Evolutionary conservation across 2,888 invertebrate species (phyloP).

Genomic region (Pegoplata infirma): DNA sequence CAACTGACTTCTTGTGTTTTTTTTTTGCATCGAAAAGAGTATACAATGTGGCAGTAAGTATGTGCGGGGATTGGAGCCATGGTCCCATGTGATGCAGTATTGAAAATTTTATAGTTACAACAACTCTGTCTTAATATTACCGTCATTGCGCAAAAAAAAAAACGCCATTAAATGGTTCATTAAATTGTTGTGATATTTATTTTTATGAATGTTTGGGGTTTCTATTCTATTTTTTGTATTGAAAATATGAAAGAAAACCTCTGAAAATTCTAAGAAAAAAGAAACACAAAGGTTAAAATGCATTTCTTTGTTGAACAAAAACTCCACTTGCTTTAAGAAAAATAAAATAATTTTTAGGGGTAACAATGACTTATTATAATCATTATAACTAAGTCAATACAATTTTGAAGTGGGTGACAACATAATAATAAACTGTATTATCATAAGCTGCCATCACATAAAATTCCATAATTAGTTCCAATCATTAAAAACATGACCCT

Average conservation of each 20-base stretch:
- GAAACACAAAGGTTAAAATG: slow-evolving; percentile 14
- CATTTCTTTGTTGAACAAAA: slow-evolving; percentile 28
- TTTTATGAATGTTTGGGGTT: slow-evolving; percentile 52
- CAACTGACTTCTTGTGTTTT: slow-evolving; percentile 29
- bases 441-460: slow-evolving; percentile 38
- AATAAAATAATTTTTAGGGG: slow-evolving; percentile 1
- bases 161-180: slow-evolving; percentile 60
- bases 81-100: slow-evolving; percentile 51
- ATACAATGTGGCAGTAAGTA: background rate
- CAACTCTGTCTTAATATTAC: slow-evolving; percentile 44
- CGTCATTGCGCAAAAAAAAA: slow-evolving; percentile 52
- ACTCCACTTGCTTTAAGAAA: slow-evolving; percentile 35
- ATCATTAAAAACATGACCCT: slow-evolving; percentile 33
- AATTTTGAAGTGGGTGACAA: slow-evolving; percentile 44
- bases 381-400: slow-evolving; percentile 14
- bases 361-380: slow-evolving; percentile 37
- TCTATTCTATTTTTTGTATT: slow-evolving; percentile 9
- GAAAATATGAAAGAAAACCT: slow-evolving; percentile 22
- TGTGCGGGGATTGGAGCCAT: slow-evolving; percentile 5
- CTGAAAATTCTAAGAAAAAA: slow-evolving; percentile 13
- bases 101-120: slow-evolving; percentile 3
- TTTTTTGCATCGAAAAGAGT: slow-evolving; percentile 14
- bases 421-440: slow-evolving; percentile 43
- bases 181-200: slow-evolving; percentile 62
- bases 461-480: slow-evolving; percentile 44